Percentiles rank a stretch among this genome's conserved stretches.
Evolutionary conservation across 1,140 invertebrate genomes (phyloP).

Genomic region (Lethrus apterus): DNA sequence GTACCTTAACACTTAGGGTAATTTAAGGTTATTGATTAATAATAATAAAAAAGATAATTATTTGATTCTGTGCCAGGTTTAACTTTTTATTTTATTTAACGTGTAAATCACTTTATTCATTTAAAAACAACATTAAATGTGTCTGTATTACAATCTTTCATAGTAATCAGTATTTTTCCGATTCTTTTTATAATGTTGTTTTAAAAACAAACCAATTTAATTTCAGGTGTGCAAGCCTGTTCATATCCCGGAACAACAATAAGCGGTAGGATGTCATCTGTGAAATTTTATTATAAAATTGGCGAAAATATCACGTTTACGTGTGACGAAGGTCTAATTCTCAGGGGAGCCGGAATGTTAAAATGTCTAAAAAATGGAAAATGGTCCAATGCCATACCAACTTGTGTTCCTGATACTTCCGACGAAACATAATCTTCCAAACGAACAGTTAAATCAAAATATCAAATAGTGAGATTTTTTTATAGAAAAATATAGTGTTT

Average conservation of each 20-base stretch:
- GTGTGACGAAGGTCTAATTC: slow-evolving; percentile 66
- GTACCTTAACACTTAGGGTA: no score
- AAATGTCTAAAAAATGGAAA: slow-evolving; percentile 72
- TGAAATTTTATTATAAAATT: slow-evolving; percentile 80
- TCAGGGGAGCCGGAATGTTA: slow-evolving; percentile 67
- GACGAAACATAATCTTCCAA: background rate
- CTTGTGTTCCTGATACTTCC: slow-evolving; percentile 48
- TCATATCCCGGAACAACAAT: slow-evolving; percentile 79
- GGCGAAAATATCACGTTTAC: slow-evolving; percentile 79
- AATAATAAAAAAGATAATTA: no score
- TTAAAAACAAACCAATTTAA: background rate
- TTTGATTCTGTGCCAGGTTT: no score
- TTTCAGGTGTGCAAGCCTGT: slow-evolving; percentile 67
- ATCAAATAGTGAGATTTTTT: no score
- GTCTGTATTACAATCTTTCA: no score
- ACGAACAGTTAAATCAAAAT: background rate
- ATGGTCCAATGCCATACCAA: slow-evolving; percentile 78
- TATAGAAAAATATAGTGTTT: no score
- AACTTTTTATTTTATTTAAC: no score
- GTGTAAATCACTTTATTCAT: no score
- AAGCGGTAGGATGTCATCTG: slow-evolving; percentile 73
- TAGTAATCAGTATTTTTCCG: no score
- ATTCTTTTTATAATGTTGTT: slow-evolving; percentile 6
- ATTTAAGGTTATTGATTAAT: no score
- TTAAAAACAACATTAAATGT: no score